Conservation (phyloP, 2,797 vertebrate genomes). For the Psittacula echo region DNA sequence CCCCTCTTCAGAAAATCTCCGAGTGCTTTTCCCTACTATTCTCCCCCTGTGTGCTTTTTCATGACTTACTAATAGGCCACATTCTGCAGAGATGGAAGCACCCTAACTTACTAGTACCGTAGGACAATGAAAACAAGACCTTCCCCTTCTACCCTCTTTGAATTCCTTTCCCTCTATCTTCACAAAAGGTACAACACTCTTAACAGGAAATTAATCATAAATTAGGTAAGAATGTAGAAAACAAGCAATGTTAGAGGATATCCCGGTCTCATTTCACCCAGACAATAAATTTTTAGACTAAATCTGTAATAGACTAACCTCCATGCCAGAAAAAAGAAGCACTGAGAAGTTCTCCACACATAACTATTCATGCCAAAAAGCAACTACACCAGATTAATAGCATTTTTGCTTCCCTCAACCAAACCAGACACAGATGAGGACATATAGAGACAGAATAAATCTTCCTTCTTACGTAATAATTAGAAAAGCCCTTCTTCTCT, state of each 20-base stretch:
- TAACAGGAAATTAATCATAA: neutral
- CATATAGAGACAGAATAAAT: neutral
- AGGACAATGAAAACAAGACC: neutral
- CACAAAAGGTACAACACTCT: neutral
- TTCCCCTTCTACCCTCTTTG: neutral
- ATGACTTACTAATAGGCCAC: neutral
- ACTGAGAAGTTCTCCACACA: neutral
- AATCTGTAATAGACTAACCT: neutral
- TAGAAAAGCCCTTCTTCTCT: conserved; percentile 92
- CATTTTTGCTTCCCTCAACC: neutral
- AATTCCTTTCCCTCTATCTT: neutral
- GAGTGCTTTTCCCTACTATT: neutral
- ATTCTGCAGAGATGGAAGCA: neutral
- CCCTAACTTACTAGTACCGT: neutral
- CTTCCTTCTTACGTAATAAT: conserved; percentile 87
- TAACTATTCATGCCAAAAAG: neutral
- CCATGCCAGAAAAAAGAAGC: neutral
- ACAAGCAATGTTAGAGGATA: neutral
- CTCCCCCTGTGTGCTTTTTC: neutral
- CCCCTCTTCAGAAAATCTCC: neutral
- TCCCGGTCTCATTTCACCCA: neutral
- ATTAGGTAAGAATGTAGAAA: neutral
- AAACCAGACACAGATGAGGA: neutral
- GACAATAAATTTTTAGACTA: neutral
- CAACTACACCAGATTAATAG: neutral